phyloP scores from a whole-genome alignment of 1,140 invertebrate genomes.

The Macrocentrus cingulum region DNA sequence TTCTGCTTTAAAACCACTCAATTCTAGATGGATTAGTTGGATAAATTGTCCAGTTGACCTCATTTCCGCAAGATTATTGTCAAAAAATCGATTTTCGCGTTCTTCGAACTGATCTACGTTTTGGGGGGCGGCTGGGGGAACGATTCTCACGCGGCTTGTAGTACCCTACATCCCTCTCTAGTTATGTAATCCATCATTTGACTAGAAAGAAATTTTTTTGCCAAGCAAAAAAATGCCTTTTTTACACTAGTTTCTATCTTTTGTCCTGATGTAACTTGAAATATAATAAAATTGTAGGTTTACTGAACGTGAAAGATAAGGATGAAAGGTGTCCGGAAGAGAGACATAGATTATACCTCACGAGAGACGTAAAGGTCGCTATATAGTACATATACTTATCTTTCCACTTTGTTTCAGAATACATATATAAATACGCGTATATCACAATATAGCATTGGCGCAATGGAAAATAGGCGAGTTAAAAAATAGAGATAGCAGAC shows the following conservation, averaged over 20 bases:
- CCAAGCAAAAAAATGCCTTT: not conserved
- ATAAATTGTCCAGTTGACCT: too few species aligned
- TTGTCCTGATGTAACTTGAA: constrained; percentile 8
- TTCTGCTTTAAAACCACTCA: too few species aligned
- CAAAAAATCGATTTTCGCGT: too few species aligned
- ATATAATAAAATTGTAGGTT: constrained; percentile 31
- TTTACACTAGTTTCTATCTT: not conserved
- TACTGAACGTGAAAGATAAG: constrained; percentile 30
- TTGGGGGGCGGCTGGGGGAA: too few species aligned
- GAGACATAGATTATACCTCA: constrained; percentile 26
- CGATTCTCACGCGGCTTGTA: too few species aligned
- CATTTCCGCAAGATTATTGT: too few species aligned
- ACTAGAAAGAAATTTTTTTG: too few species aligned
- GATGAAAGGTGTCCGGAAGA: constrained; percentile 32
- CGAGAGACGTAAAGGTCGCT: constrained; percentile 12
- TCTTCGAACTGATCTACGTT: too few species aligned
- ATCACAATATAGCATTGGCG: not conserved
- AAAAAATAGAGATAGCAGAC: constrained; percentile 1
- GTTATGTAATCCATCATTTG: too few species aligned
- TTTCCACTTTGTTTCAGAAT: constrained; percentile 14
- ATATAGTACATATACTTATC: constrained; percentile 10
- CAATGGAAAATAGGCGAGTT: not conserved
- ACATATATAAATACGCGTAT: not conserved
- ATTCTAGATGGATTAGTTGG: too few species aligned
- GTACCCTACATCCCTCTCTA: too few species aligned